Conservation (phyloP, 2,888 invertebrate genomes). For the Anthrax anthrax region DNA sequence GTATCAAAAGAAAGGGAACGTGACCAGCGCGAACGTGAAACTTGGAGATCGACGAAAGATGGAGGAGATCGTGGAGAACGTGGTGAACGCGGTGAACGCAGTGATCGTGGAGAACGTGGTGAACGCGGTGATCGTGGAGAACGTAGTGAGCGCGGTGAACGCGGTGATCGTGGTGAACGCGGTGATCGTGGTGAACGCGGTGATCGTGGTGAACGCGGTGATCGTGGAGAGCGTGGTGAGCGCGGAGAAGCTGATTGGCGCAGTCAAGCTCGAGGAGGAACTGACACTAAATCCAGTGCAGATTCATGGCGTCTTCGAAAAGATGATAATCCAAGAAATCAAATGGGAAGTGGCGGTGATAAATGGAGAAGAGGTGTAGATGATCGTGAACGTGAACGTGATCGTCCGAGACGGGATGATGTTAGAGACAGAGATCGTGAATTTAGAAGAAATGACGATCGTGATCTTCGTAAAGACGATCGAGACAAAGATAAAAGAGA, state of each 20-base stretch:
- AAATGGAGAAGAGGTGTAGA: slow-evolving; percentile 16
- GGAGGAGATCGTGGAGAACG: slow-evolving; percentile 7
- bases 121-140: slow-evolving; percentile 7
- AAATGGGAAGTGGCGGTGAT: slow-evolving; percentile 12
- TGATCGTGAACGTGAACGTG: slow-evolving; percentile 8
- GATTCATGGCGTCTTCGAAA: slow-evolving; percentile 21
- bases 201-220: slow-evolving; percentile 16
- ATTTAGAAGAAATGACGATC: slow-evolving; percentile 6
- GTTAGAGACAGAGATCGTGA: slow-evolving; percentile 2
- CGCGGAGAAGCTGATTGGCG: slow-evolving; percentile 10
- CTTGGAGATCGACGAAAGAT: slow-evolving; percentile 10
- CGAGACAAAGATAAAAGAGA: slow-evolving; percentile 17
- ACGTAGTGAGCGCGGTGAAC: slow-evolving; percentile 2
- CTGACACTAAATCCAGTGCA: slow-evolving; percentile 9
- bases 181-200: slow-evolving; percentile 14
- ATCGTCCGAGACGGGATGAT: slow-evolving; percentile 8
- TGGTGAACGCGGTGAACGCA: slow-evolving; percentile 16
- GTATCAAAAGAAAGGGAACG: slow-evolving; percentile 26
- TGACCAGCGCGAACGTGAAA: slow-evolving; percentile 23
- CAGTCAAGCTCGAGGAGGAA: neutral
- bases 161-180: slow-evolving; percentile 16
- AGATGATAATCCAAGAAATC: slow-evolving; percentile 4
- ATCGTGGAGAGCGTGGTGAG: slow-evolving; percentile 11
- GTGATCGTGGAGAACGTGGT: slow-evolving; percentile 13
- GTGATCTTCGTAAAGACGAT: slow-evolving; percentile 19